phyloP scores from a whole-genome alignment of 2,888 invertebrate genomes.

The Eristalinus sepulchralis region DNA sequence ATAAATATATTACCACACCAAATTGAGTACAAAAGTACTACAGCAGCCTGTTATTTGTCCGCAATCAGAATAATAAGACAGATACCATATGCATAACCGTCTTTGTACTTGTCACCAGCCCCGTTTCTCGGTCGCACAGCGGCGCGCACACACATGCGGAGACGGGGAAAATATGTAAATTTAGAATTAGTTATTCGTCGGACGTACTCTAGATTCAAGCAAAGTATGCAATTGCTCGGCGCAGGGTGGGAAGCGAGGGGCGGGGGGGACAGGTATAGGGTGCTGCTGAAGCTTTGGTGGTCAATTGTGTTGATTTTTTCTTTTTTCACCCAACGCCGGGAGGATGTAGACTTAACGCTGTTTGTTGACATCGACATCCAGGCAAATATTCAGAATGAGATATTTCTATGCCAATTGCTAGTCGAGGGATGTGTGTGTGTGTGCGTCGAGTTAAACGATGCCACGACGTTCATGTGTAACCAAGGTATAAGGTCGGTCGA shows the following conservation, averaged over 20 bases:
- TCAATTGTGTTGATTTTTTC: neutral
- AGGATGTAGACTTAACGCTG: conserved; percentile 21
- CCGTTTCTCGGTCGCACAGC: conserved; percentile 5
- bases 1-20: conserved; percentile 52
- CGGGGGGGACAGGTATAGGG: neutral
- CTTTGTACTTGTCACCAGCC: conserved; percentile 9
- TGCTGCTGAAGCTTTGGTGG: conserved; percentile 34
- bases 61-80: conserved; percentile 57
- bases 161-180: conserved; percentile 44
- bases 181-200: conserved; percentile 53
- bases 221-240: neutral
- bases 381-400: conserved; percentile 23
- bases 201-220: conserved; percentile 48
- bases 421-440: neutral
- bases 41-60: conserved; percentile 60
- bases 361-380: conserved; percentile 52
- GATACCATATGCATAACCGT: conserved; percentile 6
- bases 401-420: conserved; percentile 44
- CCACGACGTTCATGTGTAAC: conserved; percentile 45
- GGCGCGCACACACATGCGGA: neutral
- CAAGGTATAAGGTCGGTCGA: conserved; percentile 73
- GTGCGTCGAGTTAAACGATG: conserved; percentile 47
- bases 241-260: neutral
- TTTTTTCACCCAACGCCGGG: neutral
- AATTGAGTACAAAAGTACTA: conserved; percentile 65